Evolutionary conservation across 1,140 invertebrate genomes (phyloP).

Genomic region (Heliconius hewitsoni): DNA sequence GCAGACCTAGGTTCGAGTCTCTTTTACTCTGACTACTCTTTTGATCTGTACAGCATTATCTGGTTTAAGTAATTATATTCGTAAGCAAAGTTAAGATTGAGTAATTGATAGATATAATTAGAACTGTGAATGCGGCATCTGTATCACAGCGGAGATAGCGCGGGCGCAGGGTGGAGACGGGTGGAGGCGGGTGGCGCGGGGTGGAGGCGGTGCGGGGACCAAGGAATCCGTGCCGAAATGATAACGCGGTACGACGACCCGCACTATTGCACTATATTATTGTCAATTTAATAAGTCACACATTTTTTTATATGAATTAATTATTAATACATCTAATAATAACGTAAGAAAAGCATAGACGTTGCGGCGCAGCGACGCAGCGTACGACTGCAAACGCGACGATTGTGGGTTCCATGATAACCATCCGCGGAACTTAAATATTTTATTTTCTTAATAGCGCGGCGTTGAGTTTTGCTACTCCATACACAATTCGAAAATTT

Average conservation of each 20-base stretch:
- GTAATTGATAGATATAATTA: conserved; percentile 23
- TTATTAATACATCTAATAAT: too few species aligned
- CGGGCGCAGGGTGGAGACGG: conserved; percentile 20
- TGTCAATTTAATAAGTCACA: not conserved
- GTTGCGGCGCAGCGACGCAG: too few species aligned
- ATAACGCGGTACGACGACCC: conserved; percentile 68
- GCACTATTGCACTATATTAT: conserved; percentile 45
- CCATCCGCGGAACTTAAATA: too few species aligned
- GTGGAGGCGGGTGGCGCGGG: not conserved
- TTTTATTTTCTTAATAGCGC: too few species aligned
- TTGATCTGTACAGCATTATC: too few species aligned
- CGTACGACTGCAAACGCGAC: too few species aligned
- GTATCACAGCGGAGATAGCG: conserved; percentile 27
- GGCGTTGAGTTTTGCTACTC: too few species aligned
- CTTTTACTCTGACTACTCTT: too few species aligned
- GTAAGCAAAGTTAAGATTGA: not conserved
- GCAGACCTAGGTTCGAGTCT: too few species aligned
- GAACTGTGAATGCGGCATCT: conserved; percentile 26
- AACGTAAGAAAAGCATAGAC: too few species aligned
- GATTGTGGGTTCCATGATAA: too few species aligned
- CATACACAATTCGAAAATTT: too few species aligned
- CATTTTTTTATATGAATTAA: not conserved
- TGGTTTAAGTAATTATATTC: not conserved
- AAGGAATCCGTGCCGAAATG: conserved; percentile 72
- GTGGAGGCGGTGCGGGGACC: conserved; percentile 26